Evolutionary conservation across 1,140 invertebrate genomes (phyloP).

Genomic region (Drosophila biarmipes): DNA sequence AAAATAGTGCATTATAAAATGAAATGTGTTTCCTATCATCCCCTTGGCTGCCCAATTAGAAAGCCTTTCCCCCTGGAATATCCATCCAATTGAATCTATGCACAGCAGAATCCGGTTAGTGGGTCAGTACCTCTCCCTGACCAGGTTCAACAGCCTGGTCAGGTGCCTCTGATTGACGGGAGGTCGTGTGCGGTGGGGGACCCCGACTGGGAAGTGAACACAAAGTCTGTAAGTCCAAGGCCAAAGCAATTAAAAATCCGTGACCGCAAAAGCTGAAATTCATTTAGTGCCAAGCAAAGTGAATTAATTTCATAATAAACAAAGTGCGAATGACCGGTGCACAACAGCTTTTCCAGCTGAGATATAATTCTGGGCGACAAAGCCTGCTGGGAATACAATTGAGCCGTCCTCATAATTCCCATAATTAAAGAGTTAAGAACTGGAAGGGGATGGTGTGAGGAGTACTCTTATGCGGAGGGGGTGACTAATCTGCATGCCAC

Average conservation of each 20-base stretch:
- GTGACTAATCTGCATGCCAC: slow-evolving; percentile 21
- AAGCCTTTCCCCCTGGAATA: background rate
- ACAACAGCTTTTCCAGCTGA: slow-evolving; percentile 18
- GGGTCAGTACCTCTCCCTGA: slow-evolving; percentile 10
- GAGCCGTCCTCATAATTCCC: background rate
- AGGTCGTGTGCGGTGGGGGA: background rate
- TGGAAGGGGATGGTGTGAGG: background rate
- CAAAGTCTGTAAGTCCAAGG: slow-evolving; percentile 29
- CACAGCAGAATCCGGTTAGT: slow-evolving; percentile 5
- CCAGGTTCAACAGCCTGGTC: slow-evolving; percentile 7
- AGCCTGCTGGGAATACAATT: slow-evolving; percentile 1
- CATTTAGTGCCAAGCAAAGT: slow-evolving; percentile 50
- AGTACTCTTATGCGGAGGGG: background rate
- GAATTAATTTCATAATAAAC: slow-evolving; percentile 51
- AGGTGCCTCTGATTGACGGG: slow-evolving; percentile 28
- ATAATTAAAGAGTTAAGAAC: slow-evolving; percentile 2
- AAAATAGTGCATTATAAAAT: no score
- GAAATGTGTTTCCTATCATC: no score
- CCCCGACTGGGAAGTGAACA: slow-evolving; percentile 6
- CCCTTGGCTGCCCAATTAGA: background rate
- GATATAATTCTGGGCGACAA: slow-evolving; percentile 23
- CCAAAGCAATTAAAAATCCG: slow-evolving; percentile 40
- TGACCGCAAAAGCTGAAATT: slow-evolving; percentile 48
- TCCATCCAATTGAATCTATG: background rate
- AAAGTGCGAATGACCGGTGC: slow-evolving; percentile 12